Evolutionary conservation across 2,113 vertebrate genomes (phyloP).

Genomic region (Poeciliopsis occidentalis): DNA sequence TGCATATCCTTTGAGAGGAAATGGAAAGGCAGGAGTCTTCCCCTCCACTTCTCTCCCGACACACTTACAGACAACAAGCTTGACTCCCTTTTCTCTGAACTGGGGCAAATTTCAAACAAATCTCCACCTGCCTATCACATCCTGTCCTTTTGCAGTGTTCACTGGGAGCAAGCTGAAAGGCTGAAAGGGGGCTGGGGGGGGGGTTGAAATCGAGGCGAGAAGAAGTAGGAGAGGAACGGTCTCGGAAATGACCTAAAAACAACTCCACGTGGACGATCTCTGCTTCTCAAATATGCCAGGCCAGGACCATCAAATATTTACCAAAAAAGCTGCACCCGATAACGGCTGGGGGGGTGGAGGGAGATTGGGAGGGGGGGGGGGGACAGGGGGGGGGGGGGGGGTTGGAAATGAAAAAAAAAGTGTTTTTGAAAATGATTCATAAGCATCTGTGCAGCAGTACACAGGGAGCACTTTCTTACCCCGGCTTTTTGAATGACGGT

Average conservation of each 20-base stretch:
- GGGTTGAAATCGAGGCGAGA: conserved; percentile 12
- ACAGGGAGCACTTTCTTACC: conserved; percentile 15
- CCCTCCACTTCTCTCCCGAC: conserved; percentile 54
- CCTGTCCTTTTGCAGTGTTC: conserved; percentile 47
- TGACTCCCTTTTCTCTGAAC: conserved; percentile 57
- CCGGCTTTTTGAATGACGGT: conserved; percentile 38
- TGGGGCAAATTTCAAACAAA: conserved; percentile 71
- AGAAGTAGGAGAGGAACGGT: conserved; percentile 17
- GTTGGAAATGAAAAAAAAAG: conserved; percentile 38
- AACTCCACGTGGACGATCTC: conserved; percentile 53
- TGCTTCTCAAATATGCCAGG: conserved; percentile 51
- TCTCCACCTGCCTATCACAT: conserved; percentile 54
- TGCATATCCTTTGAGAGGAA: conserved; percentile 42
- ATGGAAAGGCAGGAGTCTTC: conserved; percentile 41
- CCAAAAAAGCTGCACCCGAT: conserved; percentile 59
- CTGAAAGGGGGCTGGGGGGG: conserved; percentile 6
- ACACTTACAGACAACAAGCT: conserved; percentile 42
- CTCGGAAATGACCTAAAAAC: conserved; percentile 75
- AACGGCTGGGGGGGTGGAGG: conserved; percentile 20
- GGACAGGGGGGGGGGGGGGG: background rate
- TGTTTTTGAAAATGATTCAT: conserved; percentile 62
- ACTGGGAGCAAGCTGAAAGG: conserved; percentile 4
- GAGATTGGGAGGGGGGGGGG: background rate
- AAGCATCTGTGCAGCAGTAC: conserved; percentile 61
- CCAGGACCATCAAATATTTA: conserved; percentile 75